Evolutionary conservation across 1,140 invertebrate genomes (phyloP).

Genomic region (Oscheius sp.): DNA sequence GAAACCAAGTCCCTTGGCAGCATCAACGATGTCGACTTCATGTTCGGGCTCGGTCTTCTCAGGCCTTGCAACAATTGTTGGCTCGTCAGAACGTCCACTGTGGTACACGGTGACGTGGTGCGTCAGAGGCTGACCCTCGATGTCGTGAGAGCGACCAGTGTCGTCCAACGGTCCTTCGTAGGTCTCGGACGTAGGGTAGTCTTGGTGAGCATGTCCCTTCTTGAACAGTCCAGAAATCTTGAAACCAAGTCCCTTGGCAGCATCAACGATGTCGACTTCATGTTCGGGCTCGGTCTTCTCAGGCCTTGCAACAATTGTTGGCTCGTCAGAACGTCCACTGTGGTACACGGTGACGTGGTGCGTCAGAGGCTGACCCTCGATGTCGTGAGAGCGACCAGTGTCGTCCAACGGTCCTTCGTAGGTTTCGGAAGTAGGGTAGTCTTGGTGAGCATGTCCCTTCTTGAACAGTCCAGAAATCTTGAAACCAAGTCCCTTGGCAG

Average conservation of each 20-base stretch:
- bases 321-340: background rate
- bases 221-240: background rate
- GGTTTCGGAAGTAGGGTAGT: background rate
- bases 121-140: background rate
- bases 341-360: background rate
- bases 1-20: background rate
- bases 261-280: background rate
- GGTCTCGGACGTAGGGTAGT: background rate
- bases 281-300: background rate
- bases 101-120: background rate
- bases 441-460: background rate
- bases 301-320: background rate
- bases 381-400: background rate
- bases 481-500: background rate
- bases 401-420: background rate
- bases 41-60: background rate
- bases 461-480: background rate
- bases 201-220: background rate
- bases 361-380: background rate
- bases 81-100: background rate
- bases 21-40: background rate
- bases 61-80: background rate
- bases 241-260: background rate
- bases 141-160: background rate
- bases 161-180: background rate